These are phyloP conservation scores for Aleiodes alternator DNA, from an alignment of 2,888 invertebrate genomes.

Conservation along the genomic window DNA sequence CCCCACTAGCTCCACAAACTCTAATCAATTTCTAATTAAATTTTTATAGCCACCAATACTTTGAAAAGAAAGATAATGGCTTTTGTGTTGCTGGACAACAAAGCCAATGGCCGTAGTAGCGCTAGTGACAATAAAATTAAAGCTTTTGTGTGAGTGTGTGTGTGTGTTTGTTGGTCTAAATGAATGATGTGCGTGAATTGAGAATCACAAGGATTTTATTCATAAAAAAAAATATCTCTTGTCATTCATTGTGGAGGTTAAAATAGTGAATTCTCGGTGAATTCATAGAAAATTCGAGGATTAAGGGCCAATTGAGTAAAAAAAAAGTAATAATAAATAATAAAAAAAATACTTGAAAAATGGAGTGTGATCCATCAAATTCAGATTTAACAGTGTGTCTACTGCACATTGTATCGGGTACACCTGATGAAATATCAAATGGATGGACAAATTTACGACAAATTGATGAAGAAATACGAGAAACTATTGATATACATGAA, in stretches of 20 bases:
- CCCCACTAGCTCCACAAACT: too few relatives aligned
- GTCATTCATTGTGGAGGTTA: slow-evolving; percentile 28
- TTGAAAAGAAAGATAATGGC: too few relatives aligned
- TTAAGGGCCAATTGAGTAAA: not conserved
- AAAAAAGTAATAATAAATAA: not conserved
- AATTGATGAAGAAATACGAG: slow-evolving; percentile 43
- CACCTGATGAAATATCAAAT: slow-evolving; percentile 42
- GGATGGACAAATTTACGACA: slow-evolving; percentile 50
- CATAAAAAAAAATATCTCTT: slow-evolving; percentile 6
- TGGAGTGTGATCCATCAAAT: slow-evolving; percentile 52
- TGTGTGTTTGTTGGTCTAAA: slow-evolving; percentile 18
- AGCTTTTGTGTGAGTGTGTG: not conserved
- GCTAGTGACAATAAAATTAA: too few relatives aligned
- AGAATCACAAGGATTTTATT: slow-evolving; percentile 15
- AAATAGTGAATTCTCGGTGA: not conserved
- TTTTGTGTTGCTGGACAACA: too few relatives aligned
- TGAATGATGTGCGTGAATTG: slow-evolving; percentile 32
- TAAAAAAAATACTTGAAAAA: slow-evolving; percentile 3
- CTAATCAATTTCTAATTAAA: too few relatives aligned
- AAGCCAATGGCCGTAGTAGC: too few relatives aligned
- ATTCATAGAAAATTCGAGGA: not conserved
- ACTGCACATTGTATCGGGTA: slow-evolving; percentile 47
- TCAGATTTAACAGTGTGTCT: slow-evolving; percentile 48
- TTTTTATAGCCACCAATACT: too few relatives aligned
- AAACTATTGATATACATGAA: slow-evolving; percentile 41